phyloP scores from a whole-genome alignment of 2,888 invertebrate genomes.

The Idaea aversata region DNA sequence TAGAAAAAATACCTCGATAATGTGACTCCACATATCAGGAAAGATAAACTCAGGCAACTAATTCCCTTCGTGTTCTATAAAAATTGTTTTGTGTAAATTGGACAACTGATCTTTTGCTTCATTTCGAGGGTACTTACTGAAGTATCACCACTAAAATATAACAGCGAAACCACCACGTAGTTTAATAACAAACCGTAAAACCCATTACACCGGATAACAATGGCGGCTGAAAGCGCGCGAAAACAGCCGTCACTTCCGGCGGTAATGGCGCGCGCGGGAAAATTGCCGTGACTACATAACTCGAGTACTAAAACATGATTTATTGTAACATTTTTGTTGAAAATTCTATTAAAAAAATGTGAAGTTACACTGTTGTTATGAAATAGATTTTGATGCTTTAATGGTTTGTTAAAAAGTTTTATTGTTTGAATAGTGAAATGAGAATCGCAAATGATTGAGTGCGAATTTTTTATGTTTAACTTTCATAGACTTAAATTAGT shows the following conservation, averaged over 20 bases:
- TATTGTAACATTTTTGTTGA: slow-evolving; percentile 41
- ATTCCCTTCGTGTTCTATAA: too few relatives aligned
- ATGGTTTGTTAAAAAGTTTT: too few relatives aligned
- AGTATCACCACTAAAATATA: neutral
- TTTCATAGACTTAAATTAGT: too few relatives aligned
- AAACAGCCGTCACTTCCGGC: slow-evolving; percentile 68
- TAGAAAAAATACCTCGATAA: too few relatives aligned
- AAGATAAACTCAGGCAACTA: too few relatives aligned
- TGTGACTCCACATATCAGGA: too few relatives aligned
- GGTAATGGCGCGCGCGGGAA: slow-evolving; percentile 63
- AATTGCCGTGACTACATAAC: slow-evolving; percentile 53
- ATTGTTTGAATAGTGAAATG: too few relatives aligned
- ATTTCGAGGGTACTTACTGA: neutral
- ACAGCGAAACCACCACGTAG: neutral
- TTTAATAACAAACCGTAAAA: slow-evolving; percentile 6
- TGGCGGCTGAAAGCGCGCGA: slow-evolving; percentile 58
- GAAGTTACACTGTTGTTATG: slow-evolving; percentile 29
- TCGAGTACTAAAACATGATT: slow-evolving; percentile 43
- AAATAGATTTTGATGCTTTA: neutral
- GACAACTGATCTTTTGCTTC: neutral
- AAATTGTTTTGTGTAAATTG: too few relatives aligned
- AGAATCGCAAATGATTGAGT: too few relatives aligned
- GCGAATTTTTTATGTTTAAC: too few relatives aligned
- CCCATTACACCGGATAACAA: slow-evolving; percentile 26
- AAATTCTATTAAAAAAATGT: slow-evolving; percentile 39